Conservation (phyloP, 2,888 invertebrate species). For the Cryptus viduatorius region DNA sequence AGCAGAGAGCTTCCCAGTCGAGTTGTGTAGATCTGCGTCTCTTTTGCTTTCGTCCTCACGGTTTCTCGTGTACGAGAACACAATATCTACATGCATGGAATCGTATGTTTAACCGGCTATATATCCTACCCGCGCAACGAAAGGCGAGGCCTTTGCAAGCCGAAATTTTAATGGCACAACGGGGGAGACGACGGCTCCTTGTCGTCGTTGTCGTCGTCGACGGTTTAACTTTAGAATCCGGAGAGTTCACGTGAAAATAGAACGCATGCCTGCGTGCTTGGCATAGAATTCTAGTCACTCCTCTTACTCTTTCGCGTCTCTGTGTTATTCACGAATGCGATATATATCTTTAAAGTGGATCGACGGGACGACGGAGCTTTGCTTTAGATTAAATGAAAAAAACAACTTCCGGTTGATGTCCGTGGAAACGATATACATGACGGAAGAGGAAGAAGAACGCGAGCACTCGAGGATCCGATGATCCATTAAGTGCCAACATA, state of each 20-base stretch:
- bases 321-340: slow-evolving; percentile 21
- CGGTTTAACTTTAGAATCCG: slow-evolving; percentile 82
- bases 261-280: slow-evolving; percentile 78
- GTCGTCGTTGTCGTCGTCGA: slow-evolving; percentile 55
- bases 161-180: slow-evolving; percentile 61
- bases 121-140: slow-evolving; percentile 14
- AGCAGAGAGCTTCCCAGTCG: neutral
- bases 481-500: neutral
- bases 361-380: slow-evolving; percentile 15
- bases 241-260: slow-evolving; percentile 83
- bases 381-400: slow-evolving; percentile 18
- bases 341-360: slow-evolving; percentile 51
- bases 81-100: slow-evolving; percentile 11
- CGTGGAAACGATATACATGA: neutral
- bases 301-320: slow-evolving; percentile 23
- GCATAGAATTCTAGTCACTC: slow-evolving; percentile 62
- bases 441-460: slow-evolving; percentile 5
- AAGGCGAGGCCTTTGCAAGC: slow-evolving; percentile 14
- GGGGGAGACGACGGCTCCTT: slow-evolving; percentile 42
- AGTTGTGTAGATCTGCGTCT: slow-evolving; percentile 21
- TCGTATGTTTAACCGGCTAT: neutral
- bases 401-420: slow-evolving; percentile 18
- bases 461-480: neutral
- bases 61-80: neutral
- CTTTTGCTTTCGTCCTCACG: neutral